A percentile compares a stretch with the other conserved stretches of the same genome.
Conservation (phyloP, 2,888 invertebrate genomes). For the Standfussiana lucernea region DNA sequence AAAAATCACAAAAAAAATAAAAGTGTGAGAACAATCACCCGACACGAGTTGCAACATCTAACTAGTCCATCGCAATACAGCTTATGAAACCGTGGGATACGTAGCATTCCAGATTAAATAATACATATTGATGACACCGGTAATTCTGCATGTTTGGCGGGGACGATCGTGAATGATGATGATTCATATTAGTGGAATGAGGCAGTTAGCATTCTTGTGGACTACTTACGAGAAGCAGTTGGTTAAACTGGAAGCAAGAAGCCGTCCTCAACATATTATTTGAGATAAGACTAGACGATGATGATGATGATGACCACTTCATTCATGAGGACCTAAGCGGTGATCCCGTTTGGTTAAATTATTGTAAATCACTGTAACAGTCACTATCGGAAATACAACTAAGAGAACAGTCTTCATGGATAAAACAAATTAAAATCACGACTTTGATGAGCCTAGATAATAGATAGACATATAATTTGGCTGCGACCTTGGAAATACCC, state of each 20-base stretch:
- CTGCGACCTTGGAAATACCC: conserved; percentile 7
- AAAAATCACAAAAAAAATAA: neutral
- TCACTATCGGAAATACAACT: neutral
- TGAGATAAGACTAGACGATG: neutral
- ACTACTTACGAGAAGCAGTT: neutral
- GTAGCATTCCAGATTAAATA: conserved; percentile 25
- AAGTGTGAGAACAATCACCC: neutral
- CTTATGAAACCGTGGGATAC: neutral
- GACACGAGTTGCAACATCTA: neutral
- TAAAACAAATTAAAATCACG: neutral
- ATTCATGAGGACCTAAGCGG: neutral
- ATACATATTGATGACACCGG: conserved; percentile 22
- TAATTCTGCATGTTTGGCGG: conserved; percentile 33
- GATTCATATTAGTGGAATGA: conserved; percentile 30
- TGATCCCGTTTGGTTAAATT: neutral
- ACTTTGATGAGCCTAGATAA: neutral
- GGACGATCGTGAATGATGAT: conserved; percentile 21
- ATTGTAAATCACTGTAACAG: neutral
- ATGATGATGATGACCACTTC: neutral
- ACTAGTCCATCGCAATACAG: neutral
- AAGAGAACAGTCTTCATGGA: neutral
- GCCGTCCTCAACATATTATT: neutral
- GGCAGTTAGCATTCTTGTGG: conserved; percentile 9
- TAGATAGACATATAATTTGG: neutral
- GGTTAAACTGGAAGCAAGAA: neutral